Conservation (phyloP, 2,113 vertebrate species). For the Hymenochirus boettgeri region DNA sequence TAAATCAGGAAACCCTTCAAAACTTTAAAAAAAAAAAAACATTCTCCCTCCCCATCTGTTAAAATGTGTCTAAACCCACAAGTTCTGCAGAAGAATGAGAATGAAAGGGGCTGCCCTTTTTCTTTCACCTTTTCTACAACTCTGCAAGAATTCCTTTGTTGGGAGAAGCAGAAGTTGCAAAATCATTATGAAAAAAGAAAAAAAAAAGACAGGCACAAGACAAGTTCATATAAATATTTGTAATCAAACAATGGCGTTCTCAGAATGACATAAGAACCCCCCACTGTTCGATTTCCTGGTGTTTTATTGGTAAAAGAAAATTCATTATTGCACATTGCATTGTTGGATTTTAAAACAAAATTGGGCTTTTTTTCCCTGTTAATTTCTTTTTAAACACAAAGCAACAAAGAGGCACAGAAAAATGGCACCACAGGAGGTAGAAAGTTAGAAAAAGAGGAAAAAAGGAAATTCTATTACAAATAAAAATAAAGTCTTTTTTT, state of each 20-base stretch:
- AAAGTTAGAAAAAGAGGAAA: constrained; percentile 55
- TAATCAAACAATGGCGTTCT: constrained; percentile 52
- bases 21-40: constrained; percentile 42
- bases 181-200: constrained; percentile 47
- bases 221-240: constrained; percentile 48
- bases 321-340: constrained; percentile 54
- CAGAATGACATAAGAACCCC: constrained; percentile 50
- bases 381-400: constrained; percentile 59
- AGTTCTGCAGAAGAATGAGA: constrained; percentile 35
- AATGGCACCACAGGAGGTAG: constrained; percentile 53
- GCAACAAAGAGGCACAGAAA: constrained; percentile 45
- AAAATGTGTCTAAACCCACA: constrained; percentile 35
- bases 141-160: constrained; percentile 48
- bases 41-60: constrained; percentile 27
- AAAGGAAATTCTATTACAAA: constrained; percentile 67
- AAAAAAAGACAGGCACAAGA: constrained; percentile 39
- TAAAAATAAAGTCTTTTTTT: constrained; percentile 69
- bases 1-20: constrained; percentile 43
- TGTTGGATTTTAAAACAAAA: constrained; percentile 61
- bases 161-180: constrained; percentile 53
- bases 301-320: constrained; percentile 54
- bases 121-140: constrained; percentile 49
- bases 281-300: constrained; percentile 52
- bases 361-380: constrained; percentile 48
- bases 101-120: constrained; percentile 42